phyloP scores from a whole-genome alignment of 2,888 invertebrate genomes.

The Tetrapedia diversipes region DNA sequence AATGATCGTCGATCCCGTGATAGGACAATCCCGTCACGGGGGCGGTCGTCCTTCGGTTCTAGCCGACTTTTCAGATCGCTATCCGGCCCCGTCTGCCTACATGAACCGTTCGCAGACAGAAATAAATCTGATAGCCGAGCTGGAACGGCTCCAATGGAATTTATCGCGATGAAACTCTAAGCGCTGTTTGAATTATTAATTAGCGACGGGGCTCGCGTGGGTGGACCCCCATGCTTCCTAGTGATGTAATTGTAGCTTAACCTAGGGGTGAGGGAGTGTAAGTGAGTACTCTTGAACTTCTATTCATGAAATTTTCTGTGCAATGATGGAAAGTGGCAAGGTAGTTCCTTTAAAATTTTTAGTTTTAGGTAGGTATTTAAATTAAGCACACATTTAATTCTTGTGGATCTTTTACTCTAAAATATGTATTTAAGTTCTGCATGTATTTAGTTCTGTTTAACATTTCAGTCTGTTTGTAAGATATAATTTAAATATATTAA shows the following conservation, averaged over 20 bases:
- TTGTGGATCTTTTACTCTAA: too few relatives aligned
- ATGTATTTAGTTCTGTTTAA: too few relatives aligned
- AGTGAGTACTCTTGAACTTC: too few relatives aligned
- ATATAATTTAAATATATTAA: too few relatives aligned
- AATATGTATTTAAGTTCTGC: too few relatives aligned
- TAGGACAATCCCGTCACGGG: conserved; percentile 73
- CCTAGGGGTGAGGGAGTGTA: too few relatives aligned
- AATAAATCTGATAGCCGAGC: conserved; percentile 47
- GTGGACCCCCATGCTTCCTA: not conserved
- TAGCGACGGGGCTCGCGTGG: conserved; percentile 18
- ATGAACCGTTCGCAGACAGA: conserved; percentile 36
- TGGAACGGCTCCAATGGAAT: not conserved
- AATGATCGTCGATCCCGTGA: conserved; percentile 80
- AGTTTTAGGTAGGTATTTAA: too few relatives aligned
- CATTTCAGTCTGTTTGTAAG: too few relatives aligned
- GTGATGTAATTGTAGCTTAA: not conserved
- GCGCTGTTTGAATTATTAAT: conserved; percentile 48
- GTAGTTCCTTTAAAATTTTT: not conserved
- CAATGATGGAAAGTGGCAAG: too few relatives aligned
- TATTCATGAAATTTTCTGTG: not conserved
- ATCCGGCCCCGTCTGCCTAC: conserved; percentile 60
- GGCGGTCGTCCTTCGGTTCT: conserved; percentile 61
- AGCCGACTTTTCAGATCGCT: conserved; percentile 57
- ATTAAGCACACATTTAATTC: too few relatives aligned
- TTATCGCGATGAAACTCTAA: conserved; percentile 49